phyloP scores from a whole-genome alignment of 2,888 invertebrate genomes.

The Oxycera nigricornis region DNA sequence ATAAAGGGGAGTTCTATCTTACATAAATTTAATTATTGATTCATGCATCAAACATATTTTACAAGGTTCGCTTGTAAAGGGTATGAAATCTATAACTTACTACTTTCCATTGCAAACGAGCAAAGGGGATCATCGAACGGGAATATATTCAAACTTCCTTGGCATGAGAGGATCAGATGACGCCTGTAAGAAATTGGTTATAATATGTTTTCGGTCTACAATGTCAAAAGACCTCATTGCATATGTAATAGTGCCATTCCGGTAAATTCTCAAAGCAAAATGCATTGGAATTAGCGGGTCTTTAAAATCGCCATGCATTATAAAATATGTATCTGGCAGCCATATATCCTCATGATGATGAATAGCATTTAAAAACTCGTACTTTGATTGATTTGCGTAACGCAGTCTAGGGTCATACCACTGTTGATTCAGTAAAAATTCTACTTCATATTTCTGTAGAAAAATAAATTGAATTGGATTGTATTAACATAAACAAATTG shows the following conservation, averaged over 20 bases:
- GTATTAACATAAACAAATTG: not conserved
- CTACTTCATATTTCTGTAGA: constrained; percentile 91
- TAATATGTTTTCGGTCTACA: not conserved
- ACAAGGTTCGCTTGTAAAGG: too few species aligned
- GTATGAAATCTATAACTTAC: too few species aligned
- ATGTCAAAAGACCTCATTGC: constrained; percentile 78
- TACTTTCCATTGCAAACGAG: constrained; percentile 95
- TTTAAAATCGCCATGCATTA: constrained; percentile 96
- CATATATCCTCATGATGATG: constrained; percentile 92
- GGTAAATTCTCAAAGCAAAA: constrained; percentile 89
- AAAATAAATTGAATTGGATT: not conserved
- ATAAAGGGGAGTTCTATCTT: too few species aligned
- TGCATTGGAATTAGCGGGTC: constrained; percentile 92
- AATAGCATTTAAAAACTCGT: constrained; percentile 89
- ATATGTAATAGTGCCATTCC: constrained; percentile 93
- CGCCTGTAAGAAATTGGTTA: constrained; percentile 65
- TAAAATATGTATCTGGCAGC: constrained; percentile 95
- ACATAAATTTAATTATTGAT: too few species aligned
- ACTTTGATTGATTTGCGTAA: constrained; percentile 86
- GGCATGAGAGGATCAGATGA: constrained; percentile 91
- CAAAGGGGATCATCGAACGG: constrained; percentile 95
- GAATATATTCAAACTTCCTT: constrained; percentile 92
- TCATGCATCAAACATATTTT: too few species aligned
- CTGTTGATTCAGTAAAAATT: constrained; percentile 91
- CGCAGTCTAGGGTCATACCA: constrained; percentile 91